phyloP scores from a whole-genome alignment of 2,888 invertebrate genomes.

The Archips xylosteana region DNA sequence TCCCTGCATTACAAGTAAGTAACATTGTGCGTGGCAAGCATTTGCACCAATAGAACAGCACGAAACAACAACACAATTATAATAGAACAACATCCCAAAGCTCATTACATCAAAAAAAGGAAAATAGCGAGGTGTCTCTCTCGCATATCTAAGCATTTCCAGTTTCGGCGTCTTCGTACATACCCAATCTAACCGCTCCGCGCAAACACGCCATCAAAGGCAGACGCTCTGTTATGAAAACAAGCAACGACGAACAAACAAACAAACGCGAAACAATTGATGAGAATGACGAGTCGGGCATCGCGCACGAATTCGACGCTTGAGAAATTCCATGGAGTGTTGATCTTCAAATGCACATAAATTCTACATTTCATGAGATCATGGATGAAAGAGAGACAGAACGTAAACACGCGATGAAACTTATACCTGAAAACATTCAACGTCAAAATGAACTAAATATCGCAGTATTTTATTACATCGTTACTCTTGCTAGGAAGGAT shows the following conservation, averaged over 20 bases:
- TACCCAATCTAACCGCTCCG: slow-evolving; percentile 67
- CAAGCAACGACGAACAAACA: slow-evolving; percentile 80
- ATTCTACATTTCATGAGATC: slow-evolving; percentile 65
- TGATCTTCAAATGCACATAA: slow-evolving; percentile 55
- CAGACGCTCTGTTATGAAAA: slow-evolving; percentile 83
- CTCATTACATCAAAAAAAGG: slow-evolving; percentile 10
- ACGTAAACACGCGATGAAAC: background rate
- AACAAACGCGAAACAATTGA: slow-evolving; percentile 82
- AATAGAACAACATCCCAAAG: background rate
- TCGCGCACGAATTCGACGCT: slow-evolving; percentile 41
- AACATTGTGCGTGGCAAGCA: background rate
- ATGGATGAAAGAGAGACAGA: background rate
- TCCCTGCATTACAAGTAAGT: background rate
- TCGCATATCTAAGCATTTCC: slow-evolving; percentile 43
- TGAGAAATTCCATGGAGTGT: slow-evolving; percentile 38
- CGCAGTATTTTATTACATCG: background rate
- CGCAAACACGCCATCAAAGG: slow-evolving; percentile 80
- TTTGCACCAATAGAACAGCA: background rate
- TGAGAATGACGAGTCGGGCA: slow-evolving; percentile 65
- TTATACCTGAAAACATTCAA: background rate
- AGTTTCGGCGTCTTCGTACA: slow-evolving; percentile 55
- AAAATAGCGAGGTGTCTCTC: slow-evolving; percentile 26
- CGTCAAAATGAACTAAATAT: background rate
- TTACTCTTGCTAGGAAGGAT: background rate
- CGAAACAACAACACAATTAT: background rate